phyloP scores from a whole-genome alignment of 2,888 invertebrate genomes.

The Boloria euphrosyne region DNA sequence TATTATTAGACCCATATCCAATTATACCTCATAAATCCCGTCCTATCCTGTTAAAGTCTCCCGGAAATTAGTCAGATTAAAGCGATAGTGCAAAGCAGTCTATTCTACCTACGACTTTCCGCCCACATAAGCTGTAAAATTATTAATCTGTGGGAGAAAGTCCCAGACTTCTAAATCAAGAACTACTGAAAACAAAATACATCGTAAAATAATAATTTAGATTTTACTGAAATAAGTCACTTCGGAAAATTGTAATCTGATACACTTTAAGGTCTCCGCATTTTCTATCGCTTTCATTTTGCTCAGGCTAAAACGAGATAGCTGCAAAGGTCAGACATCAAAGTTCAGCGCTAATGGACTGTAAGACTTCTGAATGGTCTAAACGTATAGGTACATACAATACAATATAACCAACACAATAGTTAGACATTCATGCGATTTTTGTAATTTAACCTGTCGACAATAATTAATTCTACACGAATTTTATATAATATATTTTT shows the following conservation, averaged over 20 bases:
- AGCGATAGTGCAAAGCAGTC: not conserved
- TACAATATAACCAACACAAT: conserved; percentile 64
- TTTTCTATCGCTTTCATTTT: not conserved
- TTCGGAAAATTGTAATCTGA: not conserved
- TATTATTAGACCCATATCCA: not conserved
- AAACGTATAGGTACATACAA: conserved; percentile 39
- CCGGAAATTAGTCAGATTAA: not conserved
- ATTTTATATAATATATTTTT: not conserved
- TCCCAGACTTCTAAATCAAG: too few species aligned
- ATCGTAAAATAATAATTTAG: too few species aligned
- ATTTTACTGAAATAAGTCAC: not conserved
- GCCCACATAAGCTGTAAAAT: not conserved
- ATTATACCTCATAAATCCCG: too few species aligned
- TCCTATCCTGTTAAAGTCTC: too few species aligned
- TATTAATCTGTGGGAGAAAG: not conserved
- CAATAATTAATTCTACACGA: too few species aligned
- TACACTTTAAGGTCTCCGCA: not conserved
- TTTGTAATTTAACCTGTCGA: conserved; percentile 52
- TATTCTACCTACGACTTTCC: not conserved
- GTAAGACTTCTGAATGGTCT: conserved; percentile 30
- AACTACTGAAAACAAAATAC: too few species aligned
- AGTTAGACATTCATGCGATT: conserved; percentile 65
- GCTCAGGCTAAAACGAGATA: not conserved
- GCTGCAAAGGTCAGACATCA: conserved; percentile 24
- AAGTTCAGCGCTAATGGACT: conserved; percentile 33